Conservation (phyloP, 2,797 vertebrate genomes). For the Malurus leucopterus region DNA sequence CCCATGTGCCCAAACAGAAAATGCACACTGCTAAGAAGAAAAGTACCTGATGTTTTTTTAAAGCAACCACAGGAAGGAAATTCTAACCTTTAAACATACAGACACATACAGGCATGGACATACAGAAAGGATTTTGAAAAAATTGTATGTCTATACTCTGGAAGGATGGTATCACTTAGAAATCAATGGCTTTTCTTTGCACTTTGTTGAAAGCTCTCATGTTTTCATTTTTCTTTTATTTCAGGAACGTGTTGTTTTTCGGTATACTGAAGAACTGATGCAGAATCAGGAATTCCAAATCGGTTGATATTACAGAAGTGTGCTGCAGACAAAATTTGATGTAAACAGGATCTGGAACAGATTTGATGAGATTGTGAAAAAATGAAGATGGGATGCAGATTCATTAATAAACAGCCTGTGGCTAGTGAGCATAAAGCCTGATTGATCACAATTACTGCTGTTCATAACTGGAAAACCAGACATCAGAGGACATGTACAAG, state of each 20-base stretch:
- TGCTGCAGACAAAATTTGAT: conserved; percentile 12
- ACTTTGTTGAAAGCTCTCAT: neutral
- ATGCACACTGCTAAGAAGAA: conserved; percentile 1
- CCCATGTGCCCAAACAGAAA: conserved; percentile 34
- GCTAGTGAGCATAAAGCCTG: conserved; percentile 17
- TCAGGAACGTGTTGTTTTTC: neutral
- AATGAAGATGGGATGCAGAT: conserved; percentile 16
- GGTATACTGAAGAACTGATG: neutral
- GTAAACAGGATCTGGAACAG: conserved; percentile 39
- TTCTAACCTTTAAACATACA: neutral
- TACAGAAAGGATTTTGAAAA: neutral
- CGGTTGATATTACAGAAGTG: neutral
- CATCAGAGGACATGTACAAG: neutral
- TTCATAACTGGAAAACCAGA: conserved; percentile 27
- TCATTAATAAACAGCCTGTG: conserved; percentile 35
- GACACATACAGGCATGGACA: neutral
- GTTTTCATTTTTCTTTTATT: conserved; percentile 29
- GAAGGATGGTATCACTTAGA: conserved; percentile 3
- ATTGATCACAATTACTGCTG: conserved; percentile 44
- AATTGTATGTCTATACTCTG: neutral
- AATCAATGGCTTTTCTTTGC: neutral
- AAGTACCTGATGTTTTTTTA: conserved; percentile 39
- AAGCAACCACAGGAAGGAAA: neutral
- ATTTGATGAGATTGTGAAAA: conserved; percentile 31
- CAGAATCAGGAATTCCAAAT: neutral